Base-by-base conservation (phyloP, 2,113 vertebrate genomes). In the Tragelaphus strepsiceros region DNA sequence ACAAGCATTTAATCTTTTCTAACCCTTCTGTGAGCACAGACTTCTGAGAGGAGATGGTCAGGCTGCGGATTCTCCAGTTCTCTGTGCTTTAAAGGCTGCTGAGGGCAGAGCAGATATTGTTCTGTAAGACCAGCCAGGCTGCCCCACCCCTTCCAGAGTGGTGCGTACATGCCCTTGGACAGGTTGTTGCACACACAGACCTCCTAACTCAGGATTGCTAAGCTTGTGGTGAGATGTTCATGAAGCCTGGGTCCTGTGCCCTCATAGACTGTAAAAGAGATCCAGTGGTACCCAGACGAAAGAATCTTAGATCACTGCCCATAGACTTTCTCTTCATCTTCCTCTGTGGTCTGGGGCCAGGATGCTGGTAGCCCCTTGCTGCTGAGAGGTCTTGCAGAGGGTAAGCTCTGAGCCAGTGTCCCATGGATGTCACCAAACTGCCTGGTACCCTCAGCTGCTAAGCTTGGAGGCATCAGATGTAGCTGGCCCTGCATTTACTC, bases 241-340 rank as follows among this genome's bases (percentile, higher is more conserved):
- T 16, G 6, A 61, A 21, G 67, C 39, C 35, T 8, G n/a, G 81
- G 51, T 43, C 43, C 51, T 16, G 51, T 26, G 11, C 67, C 19
- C 46, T 94, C n/a, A 56, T 19, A 53, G 85, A 78, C 56, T 7
- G 5, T 43, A 46, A 74, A 59, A 49, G 22, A 59, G 81, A 51
- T 6, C 16, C n/a, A 58, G 30, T 11, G 49, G 24, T 7, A 22
- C 14, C 24, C 54, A 16, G 43, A 24, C 0, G 3, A 15, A 3
- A 24, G 49, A 28, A 43, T 16, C 54, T 64, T 11, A 6, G 32
- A 22, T 49, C 6, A 6, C 46, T 88, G n/a, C 35, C 30, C 26
- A 13, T 2, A 39, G 80, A 49, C 26, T 8, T 24, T 32, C 17
- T 19, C 2, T 14, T 30, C 26, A 21, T 8, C 56, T 17, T 2